Percentiles rank a stretch among this genome's conserved stretches.
These are phyloP conservation scores for Clavelina lepadiformis DNA, from an alignment of 23 tunicate genomes.

Conservation along the genomic window DNA sequence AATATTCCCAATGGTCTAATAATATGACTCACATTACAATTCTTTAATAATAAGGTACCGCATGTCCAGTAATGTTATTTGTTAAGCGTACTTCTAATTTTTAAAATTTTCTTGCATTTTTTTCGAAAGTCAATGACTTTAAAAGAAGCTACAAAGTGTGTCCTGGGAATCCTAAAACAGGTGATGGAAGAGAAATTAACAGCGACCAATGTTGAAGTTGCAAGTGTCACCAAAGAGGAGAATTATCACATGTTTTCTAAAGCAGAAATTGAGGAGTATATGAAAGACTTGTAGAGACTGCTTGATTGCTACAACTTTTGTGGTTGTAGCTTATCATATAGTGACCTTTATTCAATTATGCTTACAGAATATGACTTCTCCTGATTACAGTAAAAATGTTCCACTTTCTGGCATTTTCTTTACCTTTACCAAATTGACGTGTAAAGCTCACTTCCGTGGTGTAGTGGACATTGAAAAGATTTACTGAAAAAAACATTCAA, in stretches of 20 bases:
- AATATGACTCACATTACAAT: not conserved
- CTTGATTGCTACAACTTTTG: too few relatives aligned
- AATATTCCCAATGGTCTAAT: not conserved
- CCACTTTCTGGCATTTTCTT: too few relatives aligned
- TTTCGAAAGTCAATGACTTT: slow-evolving; percentile 83
- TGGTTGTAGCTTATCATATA: too few relatives aligned
- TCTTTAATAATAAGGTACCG: not conserved
- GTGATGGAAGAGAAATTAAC: slow-evolving; percentile 99
- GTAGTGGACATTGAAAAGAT: too few relatives aligned
- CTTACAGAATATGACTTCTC: too few relatives aligned
- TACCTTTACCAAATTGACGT: too few relatives aligned
- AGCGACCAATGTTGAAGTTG: slow-evolving; percentile 91
- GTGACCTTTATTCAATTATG: too few relatives aligned
- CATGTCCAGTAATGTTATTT: not conserved
- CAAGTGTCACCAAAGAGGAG: slow-evolving; percentile 64
- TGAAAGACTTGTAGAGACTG: slow-evolving; percentile 40
- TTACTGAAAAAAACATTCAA: too few relatives aligned
- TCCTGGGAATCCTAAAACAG: slow-evolving; percentile 88
- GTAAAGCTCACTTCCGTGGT: too few relatives aligned
- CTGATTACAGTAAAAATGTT: too few relatives aligned
- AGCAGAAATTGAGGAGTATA: slow-evolving; percentile 70
- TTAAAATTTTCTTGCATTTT: not conserved
- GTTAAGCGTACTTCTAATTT: not conserved
- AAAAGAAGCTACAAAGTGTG: slow-evolving; percentile 89
- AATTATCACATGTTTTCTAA: slow-evolving; percentile 73